Conservation (phyloP, 2,113 vertebrate species). For the Malaclemys terrapin region DNA sequence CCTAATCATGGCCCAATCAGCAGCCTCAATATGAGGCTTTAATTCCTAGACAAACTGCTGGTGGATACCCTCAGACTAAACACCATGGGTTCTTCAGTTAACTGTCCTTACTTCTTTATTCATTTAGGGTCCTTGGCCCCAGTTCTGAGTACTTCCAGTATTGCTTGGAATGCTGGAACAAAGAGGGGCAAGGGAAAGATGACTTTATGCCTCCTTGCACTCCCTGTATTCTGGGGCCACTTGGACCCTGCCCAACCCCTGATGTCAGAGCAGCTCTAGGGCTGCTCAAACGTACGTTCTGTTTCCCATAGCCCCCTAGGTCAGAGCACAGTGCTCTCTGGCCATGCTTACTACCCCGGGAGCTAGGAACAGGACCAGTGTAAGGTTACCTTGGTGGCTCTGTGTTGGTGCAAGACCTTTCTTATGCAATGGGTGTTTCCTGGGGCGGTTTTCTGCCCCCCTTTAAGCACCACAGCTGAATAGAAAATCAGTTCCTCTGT, state of each 20-base stretch:
- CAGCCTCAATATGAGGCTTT: background rate
- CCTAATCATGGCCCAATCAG: background rate
- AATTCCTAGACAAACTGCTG: background rate
- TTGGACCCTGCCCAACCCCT: background rate
- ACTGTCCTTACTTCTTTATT: background rate
- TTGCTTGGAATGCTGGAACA: background rate
- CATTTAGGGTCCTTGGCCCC: background rate
- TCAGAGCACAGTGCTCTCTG: background rate
- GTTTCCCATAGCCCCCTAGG: background rate
- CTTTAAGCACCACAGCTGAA: constrained; percentile 1
- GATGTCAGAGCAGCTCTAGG: background rate
- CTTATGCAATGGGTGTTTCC: accelerated
- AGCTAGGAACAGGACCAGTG: background rate
- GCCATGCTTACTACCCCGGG: background rate
- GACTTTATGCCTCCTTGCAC: background rate
- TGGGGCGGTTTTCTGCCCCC: background rate
- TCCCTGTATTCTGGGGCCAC: background rate
- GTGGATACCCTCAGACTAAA: background rate
- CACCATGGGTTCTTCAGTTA: background rate
- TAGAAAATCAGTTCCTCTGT: constrained; percentile 41
- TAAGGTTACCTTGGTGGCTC: background rate
- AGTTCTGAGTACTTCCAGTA: background rate
- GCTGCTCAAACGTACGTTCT: background rate
- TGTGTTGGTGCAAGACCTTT: background rate
- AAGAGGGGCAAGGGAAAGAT: background rate